Base-by-base conservation (phyloP, 1,140 invertebrate genomes). In the Heliothis virescens region DNA sequence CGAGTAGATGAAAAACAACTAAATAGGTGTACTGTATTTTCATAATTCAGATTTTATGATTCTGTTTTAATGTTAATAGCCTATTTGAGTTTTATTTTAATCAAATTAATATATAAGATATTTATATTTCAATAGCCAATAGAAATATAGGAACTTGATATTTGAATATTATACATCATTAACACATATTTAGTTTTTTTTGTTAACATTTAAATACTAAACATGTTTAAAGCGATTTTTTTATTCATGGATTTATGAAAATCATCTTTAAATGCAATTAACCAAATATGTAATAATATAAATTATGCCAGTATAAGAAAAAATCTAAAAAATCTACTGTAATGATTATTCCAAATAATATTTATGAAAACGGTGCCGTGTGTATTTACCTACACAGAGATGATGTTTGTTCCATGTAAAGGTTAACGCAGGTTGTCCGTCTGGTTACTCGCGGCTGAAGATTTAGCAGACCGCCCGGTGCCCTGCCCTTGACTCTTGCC, bases 401-500 rank as follows among this genome's bases (percentile, higher is more conserved):
- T 13, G 9, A 60, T 50, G 13, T 41, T 15, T 26, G 72, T 21
- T n/a, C 21, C 18, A 48, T 10, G 13, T 34, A 59, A 74, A 82
- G 52, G 50, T 59, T 79, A 79, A 13, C 29, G 21, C 74, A 73
- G 67, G 55, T 26, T 77, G 16, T 50, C 15, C 18, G 47, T 73
- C 71, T 82, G 41, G 47, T 29, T 15, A 12, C 26, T 41, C 18
- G 13, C 48, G 50, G 13, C 41, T 52, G 73, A 76, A 52, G 47
- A 55, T 52, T 55, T 48, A 75, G 79, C 21, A 73, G 21, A 50
- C 75, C 47, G 53, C 65, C 52, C 72, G 57, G 29, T 52, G 60
- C 63, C 59, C 77, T 81, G 76, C 80, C 85, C 85, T 85, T 86
- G 83, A 86, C 85, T 83, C 79, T 85, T 86, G 80, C 55, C 75